phyloP scores from a whole-genome alignment of 2,888 invertebrate species.

The Agrochola circellaris region DNA sequence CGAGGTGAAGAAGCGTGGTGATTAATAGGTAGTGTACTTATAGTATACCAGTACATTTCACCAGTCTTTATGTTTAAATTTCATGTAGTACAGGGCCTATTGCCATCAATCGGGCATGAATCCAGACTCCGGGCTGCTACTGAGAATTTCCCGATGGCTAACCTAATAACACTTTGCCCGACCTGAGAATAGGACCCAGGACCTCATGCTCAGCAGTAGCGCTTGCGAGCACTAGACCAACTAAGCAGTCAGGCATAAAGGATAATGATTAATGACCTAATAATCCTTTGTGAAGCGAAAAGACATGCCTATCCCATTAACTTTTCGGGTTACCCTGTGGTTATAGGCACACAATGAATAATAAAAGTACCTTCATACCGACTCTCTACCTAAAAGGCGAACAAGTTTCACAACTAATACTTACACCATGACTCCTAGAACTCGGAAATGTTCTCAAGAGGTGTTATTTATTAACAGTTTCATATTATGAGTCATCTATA shows the following conservation, averaged over 20 bases:
- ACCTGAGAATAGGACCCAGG: neutral
- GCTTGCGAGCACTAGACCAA: neutral
- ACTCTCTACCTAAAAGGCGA: neutral
- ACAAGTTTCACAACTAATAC: conserved; percentile 42
- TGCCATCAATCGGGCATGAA: neutral
- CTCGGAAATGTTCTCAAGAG: conserved; percentile 6
- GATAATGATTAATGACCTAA: too few species aligned
- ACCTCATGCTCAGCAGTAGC: neutral
- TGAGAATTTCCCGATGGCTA: neutral
- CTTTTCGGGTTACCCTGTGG: neutral
- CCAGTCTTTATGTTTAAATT: too few species aligned
- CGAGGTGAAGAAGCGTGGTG: too few species aligned
- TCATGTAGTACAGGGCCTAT: neutral
- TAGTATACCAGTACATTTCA: too few species aligned
- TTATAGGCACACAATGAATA: conserved; percentile 4
- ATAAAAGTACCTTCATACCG: neutral
- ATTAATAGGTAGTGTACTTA: too few species aligned
- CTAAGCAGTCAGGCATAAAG: neutral
- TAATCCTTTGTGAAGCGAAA: neutral
- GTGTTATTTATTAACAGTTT: conserved; percentile 13
- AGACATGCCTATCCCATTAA: neutral
- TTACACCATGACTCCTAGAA: conserved; percentile 15
- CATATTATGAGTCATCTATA: conserved; percentile 33
- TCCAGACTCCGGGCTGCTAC: neutral
- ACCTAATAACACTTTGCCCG: too few species aligned